Evolutionary conservation across 2,888 invertebrate genomes (phyloP).

Genomic region (Eilema caniola): DNA sequence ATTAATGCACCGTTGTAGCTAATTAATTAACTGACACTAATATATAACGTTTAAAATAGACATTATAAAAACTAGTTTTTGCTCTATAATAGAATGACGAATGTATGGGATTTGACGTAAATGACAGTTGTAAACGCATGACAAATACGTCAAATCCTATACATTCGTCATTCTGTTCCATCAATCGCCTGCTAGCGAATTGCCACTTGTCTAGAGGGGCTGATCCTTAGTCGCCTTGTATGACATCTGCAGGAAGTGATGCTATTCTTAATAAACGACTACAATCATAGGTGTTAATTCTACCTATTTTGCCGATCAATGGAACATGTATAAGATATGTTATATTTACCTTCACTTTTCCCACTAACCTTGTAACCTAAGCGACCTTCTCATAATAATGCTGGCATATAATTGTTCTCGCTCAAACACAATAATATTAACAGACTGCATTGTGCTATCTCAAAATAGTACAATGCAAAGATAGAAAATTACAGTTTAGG

Average conservation of each 20-base stretch:
- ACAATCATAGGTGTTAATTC: neutral
- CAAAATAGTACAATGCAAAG: conserved; percentile 3
- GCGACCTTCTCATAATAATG: conserved; percentile 12
- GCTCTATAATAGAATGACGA: neutral
- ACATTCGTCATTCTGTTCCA: too few relatives aligned
- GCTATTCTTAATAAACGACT: too few relatives aligned
- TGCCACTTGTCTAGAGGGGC: too few relatives aligned
- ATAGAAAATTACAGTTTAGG: neutral
- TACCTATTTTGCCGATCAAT: neutral
- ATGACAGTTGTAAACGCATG: too few relatives aligned
- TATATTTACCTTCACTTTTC: neutral
- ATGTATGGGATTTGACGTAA: too few relatives aligned
- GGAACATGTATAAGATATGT: neutral
- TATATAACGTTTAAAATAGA: neutral
- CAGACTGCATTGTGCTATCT: conserved; percentile 1
- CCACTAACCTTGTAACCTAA: neutral
- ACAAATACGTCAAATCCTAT: too few relatives aligned
- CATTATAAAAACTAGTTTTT: neutral
- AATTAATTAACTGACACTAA: neutral
- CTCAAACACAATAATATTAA: neutral
- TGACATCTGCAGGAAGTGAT: too few relatives aligned
- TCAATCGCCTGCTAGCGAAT: too few relatives aligned
- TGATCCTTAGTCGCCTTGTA: too few relatives aligned
- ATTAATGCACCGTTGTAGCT: neutral
- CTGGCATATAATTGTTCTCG: conserved; percentile 6